Percentiles rank a stretch among this genome's conserved stretches.
phyloP scores from a whole-genome alignment of 2,797 vertebrate genomes.

The Balearica regulorum region DNA sequence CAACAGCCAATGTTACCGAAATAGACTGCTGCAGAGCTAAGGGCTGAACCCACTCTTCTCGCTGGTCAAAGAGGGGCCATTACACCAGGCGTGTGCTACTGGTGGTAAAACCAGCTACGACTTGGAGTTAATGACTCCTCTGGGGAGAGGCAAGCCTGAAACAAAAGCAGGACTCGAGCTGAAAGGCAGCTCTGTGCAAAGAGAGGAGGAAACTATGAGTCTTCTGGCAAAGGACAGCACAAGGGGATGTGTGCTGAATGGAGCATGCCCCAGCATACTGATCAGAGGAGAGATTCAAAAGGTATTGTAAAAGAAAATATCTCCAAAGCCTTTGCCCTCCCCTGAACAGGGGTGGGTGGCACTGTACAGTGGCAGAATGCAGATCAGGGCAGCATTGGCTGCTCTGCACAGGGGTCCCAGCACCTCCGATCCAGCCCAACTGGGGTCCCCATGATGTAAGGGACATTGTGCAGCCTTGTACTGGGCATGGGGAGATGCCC shows the following conservation, averaged over 20 bases:
- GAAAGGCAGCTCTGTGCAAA: constrained; percentile 2
- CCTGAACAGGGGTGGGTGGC: not conserved
- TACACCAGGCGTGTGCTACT: not conserved
- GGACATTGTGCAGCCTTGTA: not conserved
- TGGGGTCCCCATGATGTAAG: not conserved
- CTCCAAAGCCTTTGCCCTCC: not conserved
- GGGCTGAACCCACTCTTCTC: not conserved
- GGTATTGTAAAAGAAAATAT: not conserved
- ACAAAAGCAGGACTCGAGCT: not conserved
- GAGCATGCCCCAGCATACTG: not conserved
- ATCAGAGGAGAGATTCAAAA: constrained; percentile 18
- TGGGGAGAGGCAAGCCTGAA: not conserved
- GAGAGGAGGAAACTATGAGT: not conserved
- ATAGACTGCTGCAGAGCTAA: not conserved
- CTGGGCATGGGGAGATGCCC: not conserved
- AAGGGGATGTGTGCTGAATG: not conserved
- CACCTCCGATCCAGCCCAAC: not conserved
- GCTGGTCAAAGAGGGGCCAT: not conserved
- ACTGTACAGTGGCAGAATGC: not conserved
- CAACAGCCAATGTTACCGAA: not conserved
- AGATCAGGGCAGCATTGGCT: not conserved
- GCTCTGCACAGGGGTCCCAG: not conserved
- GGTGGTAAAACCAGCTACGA: not conserved
- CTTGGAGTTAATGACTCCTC: not conserved
- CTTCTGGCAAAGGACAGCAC: not conserved